Percentiles rank a stretch among this genome's conserved stretches.
These are phyloP conservation scores for Phyllopteryx taeniolatus DNA, from an alignment of 2,113 vertebrate genomes.

Conservation along the genomic window DNA sequence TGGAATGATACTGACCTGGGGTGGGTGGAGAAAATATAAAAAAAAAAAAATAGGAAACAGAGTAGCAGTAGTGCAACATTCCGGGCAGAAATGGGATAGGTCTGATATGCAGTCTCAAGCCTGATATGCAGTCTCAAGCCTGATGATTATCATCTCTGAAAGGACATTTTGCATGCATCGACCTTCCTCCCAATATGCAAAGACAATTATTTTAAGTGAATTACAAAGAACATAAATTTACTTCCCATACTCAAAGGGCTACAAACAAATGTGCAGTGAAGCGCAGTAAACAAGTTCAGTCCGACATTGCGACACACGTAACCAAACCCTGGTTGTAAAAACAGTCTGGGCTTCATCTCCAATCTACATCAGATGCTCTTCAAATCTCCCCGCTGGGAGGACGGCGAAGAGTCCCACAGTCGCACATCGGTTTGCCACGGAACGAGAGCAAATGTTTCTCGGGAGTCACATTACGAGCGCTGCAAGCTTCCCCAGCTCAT, in stretches of 20 bases:
- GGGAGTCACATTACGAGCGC: constrained; percentile 45
- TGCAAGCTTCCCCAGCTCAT: constrained; percentile 46
- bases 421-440: constrained; percentile 24
- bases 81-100: background rate
- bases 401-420: constrained; percentile 36
- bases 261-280: constrained; percentile 2
- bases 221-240: constrained; percentile 14
- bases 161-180: constrained; percentile 1
- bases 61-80: background rate
- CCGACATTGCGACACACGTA: constrained; percentile 24
- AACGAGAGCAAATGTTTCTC: constrained; percentile 27
- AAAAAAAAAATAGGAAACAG: background rate
- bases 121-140: background rate
- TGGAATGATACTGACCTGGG: constrained; percentile 94
- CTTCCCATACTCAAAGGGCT: background rate
- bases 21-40: background rate
- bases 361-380: constrained; percentile 53
- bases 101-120: constrained; percentile 2
- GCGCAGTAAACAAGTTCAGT: constrained; percentile 18
- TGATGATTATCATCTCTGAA: constrained; percentile 2
- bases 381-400: constrained; percentile 26
- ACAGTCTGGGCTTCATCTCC: constrained; percentile 35
- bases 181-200: constrained; percentile 6
- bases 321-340: constrained; percentile 53
- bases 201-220: background rate